Evolutionary conservation across 2,888 invertebrate genomes (phyloP), one percentile per base, ranked within the genome.

Genomic region (Poecilus cupreus): DNA sequence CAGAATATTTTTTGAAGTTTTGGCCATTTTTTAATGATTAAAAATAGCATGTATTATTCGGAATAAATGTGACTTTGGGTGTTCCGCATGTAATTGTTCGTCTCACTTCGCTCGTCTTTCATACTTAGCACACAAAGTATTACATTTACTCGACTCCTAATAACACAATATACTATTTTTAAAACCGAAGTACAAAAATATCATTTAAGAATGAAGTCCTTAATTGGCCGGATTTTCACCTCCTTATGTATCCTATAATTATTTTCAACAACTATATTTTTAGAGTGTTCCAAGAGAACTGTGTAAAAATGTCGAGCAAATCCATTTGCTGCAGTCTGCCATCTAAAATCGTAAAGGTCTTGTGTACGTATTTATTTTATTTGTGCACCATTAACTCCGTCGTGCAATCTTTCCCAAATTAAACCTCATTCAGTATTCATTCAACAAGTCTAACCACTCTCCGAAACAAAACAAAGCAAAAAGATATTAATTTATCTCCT

Each of bases 381-480:
- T 60, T 60, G 60, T 24, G 13, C 13, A n/a, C n/a, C 60, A 60
- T 60, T 60, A 60, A 26, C 26, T 60, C 24, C 13, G 24, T 26
- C 24, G 26, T 60, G 26, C 60, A 60, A 60, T 60, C 60, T 60
- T 60, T 60, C 60, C 26, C 60, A n/a, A 60, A 60, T 60, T 60
- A 60, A 60, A 60, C 24, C 60, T 60, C 60, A 60, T 60, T 60
- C 60, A n/a, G 60, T 60, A 60, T 60, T 60, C 60, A 60, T 60
- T 60, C 60, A 60, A 60, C 60, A 60, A 60, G 60, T 60, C 60
- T 22, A 22, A 54, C 54, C n/a, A 18, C 54, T 22, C 10, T 22
- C 8, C 54, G 26, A 2, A 26, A 60, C 60, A 60, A 60, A 60
- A 60, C 24, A 60, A 60, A 60, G 5, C 60, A 60, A 60, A 26